Evolutionary conservation across 35 echinoderm and acorn worm species (phyloP).

Genomic region (Stichopus chloronotus): DNA sequence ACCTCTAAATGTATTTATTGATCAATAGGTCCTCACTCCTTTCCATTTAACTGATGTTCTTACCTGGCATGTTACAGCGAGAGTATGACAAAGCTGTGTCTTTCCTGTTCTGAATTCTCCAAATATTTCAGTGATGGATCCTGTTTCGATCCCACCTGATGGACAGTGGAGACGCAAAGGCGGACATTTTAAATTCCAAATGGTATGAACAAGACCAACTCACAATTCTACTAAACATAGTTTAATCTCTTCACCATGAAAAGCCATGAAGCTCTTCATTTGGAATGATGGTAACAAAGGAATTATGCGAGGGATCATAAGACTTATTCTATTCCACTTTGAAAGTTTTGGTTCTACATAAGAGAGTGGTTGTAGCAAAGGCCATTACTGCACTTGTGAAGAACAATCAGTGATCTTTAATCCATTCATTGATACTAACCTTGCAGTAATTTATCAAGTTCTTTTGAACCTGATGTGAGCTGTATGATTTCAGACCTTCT

Average conservation of each 20-base stretch:
- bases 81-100: slow-evolving; percentile 95
- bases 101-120: slow-evolving; percentile 99
- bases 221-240: background rate
- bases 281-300: no score
- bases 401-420: background rate
- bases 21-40: no score
- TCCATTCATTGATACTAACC: slow-evolving; percentile 33
- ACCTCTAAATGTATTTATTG: no score
- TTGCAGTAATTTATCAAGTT: slow-evolving; percentile 99
- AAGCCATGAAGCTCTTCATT: no score
- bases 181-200: background rate
- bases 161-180: slow-evolving; percentile 26
- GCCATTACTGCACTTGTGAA: background rate
- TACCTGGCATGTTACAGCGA: slow-evolving; percentile 98
- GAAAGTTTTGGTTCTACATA: background rate
- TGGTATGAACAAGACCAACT: background rate
- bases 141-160: slow-evolving; percentile 96
- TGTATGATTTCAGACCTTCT: slow-evolving; percentile 97
- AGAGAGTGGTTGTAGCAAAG: background rate
- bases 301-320: no score
- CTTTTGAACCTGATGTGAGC: slow-evolving; percentile 96
- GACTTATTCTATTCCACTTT: background rate
- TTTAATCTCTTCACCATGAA: background rate
- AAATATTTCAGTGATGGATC: slow-evolving; percentile 99
- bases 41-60: background rate